Base-by-base conservation (phyloP, 2,113 vertebrate species). In the Rattus rattus region DNA sequence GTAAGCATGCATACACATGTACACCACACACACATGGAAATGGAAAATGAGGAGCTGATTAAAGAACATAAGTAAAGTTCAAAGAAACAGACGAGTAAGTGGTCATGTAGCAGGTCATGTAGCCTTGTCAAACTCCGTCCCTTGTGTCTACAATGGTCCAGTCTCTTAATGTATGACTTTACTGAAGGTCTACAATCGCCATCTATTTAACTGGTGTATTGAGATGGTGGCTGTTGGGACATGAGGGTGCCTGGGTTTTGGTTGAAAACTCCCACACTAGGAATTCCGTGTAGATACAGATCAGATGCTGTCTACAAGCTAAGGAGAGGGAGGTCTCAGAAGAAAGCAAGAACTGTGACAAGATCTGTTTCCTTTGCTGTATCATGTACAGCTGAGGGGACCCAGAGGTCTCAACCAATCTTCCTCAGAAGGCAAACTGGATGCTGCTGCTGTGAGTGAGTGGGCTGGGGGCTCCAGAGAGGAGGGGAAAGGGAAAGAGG, bases 1-100 rank as follows among this genome's bases (percentile, higher is more conserved):
- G 13, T 36, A 19, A 26, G 69, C 19, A 24, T n/a, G 36, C 3
- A 39, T 7, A 56, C 52, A 39, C 9, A 11, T 33, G 43, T 20
- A 33, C 4, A 9, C 43, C 63, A 22, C 63, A 52, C 84, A 69
- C 39, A 28, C 12, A 11, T 2, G 52, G 28, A 28, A 84, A 43
- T 63, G n/a, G 56, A 63, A 43, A 63, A 43, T 28, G 59, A 84
- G 39, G 7, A 13, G 2, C 20, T 19, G 20, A 43, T 39, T 61
- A 93, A 97, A 86, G 69, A 93, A 91, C 80, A n/a, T 79, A 91
- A 94, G 20, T 84, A 95, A 73, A 97, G 89, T 75, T 79, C 14
- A 86, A 93, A 94, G 77, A 79, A 88, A 59, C 97, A 36, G 90
- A 97, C 0, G 7, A 92, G 97, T 67, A 96, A 98, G 91, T 96